Base-by-base conservation (phyloP, 2,888 invertebrate genomes). In the Eupithecia dodoneata region DNA sequence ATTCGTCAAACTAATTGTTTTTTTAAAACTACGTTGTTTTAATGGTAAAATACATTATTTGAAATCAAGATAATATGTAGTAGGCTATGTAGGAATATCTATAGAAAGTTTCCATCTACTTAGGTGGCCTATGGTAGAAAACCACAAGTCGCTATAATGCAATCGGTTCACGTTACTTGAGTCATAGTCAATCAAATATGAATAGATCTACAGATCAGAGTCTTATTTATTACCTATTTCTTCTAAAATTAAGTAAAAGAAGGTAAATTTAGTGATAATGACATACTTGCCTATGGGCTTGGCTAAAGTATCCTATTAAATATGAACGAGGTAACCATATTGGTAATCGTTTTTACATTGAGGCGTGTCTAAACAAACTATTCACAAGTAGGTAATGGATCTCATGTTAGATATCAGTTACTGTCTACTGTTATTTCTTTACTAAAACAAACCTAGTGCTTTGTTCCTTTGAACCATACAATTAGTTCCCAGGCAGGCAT, bases 121-220 rank as follows among this genome's bases (percentile, higher is more conserved):
- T 59, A 70, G n/a, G 30, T 45, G 18, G 70, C 30, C n/a, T n/a
- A 70, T 70, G 18, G 18, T 30, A 49, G 18, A 30, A 47, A 47
- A 70, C 70, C 70, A 49, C 70, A 70, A 70, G 70, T 12, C 47
- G 30, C 49, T 10, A 70, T 30, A 18, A 44, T 47, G 45, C 47
- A 4, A 45, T 70, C 18, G 70, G n/a, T 9, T 70, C 18, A 70
- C 4, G 47, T 69, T 69, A 44, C 67, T 63, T 12, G 30, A 30
- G 63, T 2, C 12, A 18, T 63, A 30, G 63, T 30, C 63, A 63
- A 2, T 18, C 30, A 63, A 30, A 63, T 63, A 59, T 18, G 59
- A 18, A 18, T 18, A 18, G 10, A 63, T 63, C 18, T 59, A 18
- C 59, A 9, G 3, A 18, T 18, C 59, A 59, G 59, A 30, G 12